Evolutionary conservation across 2,113 vertebrate genomes (phyloP), one percentile per base, ranked within the genome.

Genomic region (Rhegmatorhina hoffmannsi): DNA sequence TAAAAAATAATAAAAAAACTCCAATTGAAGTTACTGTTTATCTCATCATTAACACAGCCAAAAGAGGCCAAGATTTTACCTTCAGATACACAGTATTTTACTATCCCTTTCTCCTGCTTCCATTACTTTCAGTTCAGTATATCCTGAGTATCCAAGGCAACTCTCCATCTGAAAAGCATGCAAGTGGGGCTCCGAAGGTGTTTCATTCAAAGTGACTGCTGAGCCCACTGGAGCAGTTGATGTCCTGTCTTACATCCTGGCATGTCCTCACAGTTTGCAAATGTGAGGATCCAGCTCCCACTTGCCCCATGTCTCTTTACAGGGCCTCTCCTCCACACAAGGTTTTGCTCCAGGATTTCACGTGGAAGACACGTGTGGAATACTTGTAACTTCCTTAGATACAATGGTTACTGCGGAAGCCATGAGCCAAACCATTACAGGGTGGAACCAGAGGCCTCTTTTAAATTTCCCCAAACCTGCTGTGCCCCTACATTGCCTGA

Each of bases 261-360:
- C 10, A 2, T 2, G 3, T 47, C 67, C 63, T 73, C 55, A 18
- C 3, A 58, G 59, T 36, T 67, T 84, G 26, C 26, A 38, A 79
- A 46, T 5, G 0, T 0, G 2, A 28, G 38, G 34, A 77, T 26
- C 14, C 90, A 78, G 44, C 17, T 80, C 36, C 58, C 0, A 0
- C 47, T 69, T 3, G 0, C 17, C 15, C 43, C 6, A 2, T 29
- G n/a, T 76, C 53, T 20, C 56, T 68, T 34, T 4, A 1, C 28
- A 44, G 31, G 16, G 55, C 16, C 26, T 81, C 23, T 66, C 20
- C 38, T 43, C 60, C 40, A 49, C 31, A 31, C 34, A 33, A 24
- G 9, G 20, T 62, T 84, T 63, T 68, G 24, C 53, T 52, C 29
- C n/a, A 66, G 16, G 31, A 64, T 75, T 73, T 66, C 53, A n/a